A percentile compares a stretch with the other conserved stretches of the same genome.
Conservation (phyloP, 2,113 vertebrate genomes). For the Bufo bufo region DNA sequence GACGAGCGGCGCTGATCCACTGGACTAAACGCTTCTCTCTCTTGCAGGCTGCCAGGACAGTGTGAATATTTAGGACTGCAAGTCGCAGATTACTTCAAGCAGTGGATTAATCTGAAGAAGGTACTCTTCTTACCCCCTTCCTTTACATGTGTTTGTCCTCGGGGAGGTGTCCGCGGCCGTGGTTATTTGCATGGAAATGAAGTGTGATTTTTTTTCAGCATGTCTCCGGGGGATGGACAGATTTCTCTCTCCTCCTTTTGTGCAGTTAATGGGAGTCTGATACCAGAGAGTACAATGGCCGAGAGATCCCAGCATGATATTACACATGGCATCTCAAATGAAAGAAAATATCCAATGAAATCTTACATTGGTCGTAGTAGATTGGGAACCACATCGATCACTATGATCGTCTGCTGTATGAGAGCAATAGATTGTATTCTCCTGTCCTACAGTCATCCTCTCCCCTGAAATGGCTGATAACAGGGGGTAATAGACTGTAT, state of each 20-base stretch:
- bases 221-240: slow-evolving; percentile 18
- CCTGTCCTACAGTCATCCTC: no score
- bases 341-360: no score
- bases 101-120: slow-evolving; percentile 89
- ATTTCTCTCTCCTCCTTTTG: slow-evolving; percentile 16
- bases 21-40: slow-evolving; percentile 38
- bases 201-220: slow-evolving; percentile 58
- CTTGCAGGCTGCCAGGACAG: slow-evolving; percentile 80
- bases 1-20: background rate
- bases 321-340: background rate
- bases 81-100: slow-evolving; percentile 86
- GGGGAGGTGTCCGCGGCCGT: slow-evolving; percentile 76
- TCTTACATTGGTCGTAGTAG: no score
- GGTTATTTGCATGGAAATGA: slow-evolving; percentile 90
- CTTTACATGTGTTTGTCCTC: slow-evolving; percentile 61
- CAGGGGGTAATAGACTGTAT: no score
- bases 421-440: no score
- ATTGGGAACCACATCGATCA: no score
- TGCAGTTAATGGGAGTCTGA: slow-evolving; percentile 37
- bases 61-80: slow-evolving; percentile 83
- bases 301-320: background rate
- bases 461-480: no score
- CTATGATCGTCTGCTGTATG: no score
- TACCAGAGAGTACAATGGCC: background rate
- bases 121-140: slow-evolving; percentile 71